These are phyloP conservation scores for Caenorhabditis tropicalis DNA, from an alignment of 1,140 invertebrate species.

Conservation along the genomic window DNA sequence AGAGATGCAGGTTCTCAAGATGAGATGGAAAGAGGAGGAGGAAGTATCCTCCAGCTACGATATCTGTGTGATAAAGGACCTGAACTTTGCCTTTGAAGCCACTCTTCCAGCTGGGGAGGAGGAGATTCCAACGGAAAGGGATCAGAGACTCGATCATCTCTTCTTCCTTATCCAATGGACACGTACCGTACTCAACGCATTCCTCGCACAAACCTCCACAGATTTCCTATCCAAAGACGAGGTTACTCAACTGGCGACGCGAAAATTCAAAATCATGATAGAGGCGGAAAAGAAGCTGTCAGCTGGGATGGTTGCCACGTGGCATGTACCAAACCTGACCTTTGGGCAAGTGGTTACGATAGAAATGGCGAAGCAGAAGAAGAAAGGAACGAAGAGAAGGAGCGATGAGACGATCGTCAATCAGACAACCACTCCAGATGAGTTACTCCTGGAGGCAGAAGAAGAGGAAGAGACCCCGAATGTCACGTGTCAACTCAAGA, in stretches of 20 bases:
- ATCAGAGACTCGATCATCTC: neutral
- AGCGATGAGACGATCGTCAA: neutral
- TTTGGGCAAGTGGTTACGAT: neutral
- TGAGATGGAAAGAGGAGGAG: neutral
- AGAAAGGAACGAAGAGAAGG: neutral
- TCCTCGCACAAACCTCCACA: neutral
- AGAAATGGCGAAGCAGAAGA: neutral
- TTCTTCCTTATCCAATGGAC: neutral
- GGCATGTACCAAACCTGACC: conserved; percentile 1
- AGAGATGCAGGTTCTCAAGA: neutral
- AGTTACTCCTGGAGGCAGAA: neutral
- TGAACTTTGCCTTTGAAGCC: conserved; percentile 20
- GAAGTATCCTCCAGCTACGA: neutral
- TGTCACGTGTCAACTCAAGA: neutral
- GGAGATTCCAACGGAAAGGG: neutral
- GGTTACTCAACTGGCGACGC: neutral
- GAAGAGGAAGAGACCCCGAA: neutral
- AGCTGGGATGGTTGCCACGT: neutral
- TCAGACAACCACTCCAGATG: no score
- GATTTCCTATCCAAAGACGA: neutral
- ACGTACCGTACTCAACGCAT: neutral
- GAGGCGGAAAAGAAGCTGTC: neutral
- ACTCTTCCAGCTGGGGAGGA: neutral
- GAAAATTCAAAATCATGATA: neutral
- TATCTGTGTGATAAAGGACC: neutral